phyloP scores from a whole-genome alignment of 2,113 vertebrate genomes.

The Fulmarus glacialis region DNA sequence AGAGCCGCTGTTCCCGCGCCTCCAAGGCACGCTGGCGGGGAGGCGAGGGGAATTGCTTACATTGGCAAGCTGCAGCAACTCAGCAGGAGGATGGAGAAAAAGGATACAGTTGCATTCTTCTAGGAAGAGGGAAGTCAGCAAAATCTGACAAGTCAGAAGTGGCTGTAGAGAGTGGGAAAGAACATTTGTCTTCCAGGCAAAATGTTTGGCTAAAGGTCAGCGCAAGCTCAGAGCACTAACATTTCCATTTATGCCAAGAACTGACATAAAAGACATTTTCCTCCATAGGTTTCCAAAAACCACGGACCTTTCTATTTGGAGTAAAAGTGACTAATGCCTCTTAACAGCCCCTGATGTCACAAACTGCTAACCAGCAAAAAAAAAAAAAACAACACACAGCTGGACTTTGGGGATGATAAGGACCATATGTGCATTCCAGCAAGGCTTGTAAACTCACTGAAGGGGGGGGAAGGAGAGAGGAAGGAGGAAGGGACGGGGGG shows the following conservation, averaged over 20 bases:
- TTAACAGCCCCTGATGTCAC: slow-evolving; percentile 44
- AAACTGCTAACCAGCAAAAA: slow-evolving; percentile 60
- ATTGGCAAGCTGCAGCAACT: background rate
- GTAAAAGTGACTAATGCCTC: slow-evolving; percentile 45
- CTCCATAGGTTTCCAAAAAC: slow-evolving; percentile 47
- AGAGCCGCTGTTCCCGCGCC: background rate
- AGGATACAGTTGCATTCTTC: background rate
- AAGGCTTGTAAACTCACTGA: slow-evolving; percentile 36
- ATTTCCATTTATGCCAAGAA: slow-evolving; percentile 23
- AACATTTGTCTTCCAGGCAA: slow-evolving; percentile 49
- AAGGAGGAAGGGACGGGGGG: background rate
- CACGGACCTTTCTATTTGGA: slow-evolving; percentile 49
- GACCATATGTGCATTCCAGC: slow-evolving; percentile 78
- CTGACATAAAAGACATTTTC: slow-evolving; percentile 52
- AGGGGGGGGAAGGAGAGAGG: background rate
- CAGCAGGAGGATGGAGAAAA: background rate
- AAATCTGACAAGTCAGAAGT: background rate
- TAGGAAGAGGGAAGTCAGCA: slow-evolving; percentile 3
- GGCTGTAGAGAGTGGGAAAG: background rate
- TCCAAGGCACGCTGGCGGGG: background rate
- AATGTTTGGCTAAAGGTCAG: slow-evolving; percentile 55
- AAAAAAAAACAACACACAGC: background rate
- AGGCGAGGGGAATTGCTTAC: background rate
- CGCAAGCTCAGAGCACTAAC: slow-evolving; percentile 10
- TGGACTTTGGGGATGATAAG: slow-evolving; percentile 53